Evolutionary conservation across 2,888 invertebrate genomes (phyloP).

Genomic region (Tillus elongatus): DNA sequence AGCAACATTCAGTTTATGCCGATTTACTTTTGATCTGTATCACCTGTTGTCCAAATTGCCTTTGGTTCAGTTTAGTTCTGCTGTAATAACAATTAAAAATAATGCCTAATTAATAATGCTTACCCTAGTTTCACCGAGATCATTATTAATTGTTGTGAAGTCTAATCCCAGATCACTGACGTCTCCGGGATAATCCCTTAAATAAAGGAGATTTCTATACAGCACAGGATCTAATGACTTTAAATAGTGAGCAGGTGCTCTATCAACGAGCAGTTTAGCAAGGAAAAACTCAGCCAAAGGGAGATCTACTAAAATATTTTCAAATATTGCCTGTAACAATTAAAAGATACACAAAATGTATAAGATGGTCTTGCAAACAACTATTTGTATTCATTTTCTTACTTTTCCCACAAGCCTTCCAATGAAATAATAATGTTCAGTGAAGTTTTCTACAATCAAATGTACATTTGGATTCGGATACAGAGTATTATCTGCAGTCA

Average conservation of each 20-base stretch:
- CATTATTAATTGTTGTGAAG: slow-evolving; percentile 85
- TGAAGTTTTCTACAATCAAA: slow-evolving; percentile 74
- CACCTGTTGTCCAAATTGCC: no score
- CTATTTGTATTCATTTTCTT: slow-evolving; percentile 14
- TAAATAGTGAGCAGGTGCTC: slow-evolving; percentile 76
- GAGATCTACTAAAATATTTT: slow-evolving; percentile 87
- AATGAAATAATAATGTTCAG: slow-evolving; percentile 87
- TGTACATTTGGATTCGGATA: slow-evolving; percentile 94
- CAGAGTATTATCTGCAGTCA: slow-evolving; percentile 85
- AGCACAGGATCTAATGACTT: slow-evolving; percentile 88
- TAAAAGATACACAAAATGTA: slow-evolving; percentile 8
- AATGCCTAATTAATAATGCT: slow-evolving; percentile 20
- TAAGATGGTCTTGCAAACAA: no score
- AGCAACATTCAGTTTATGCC: no score
- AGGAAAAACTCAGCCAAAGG: slow-evolving; percentile 95
- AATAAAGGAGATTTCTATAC: slow-evolving; percentile 79
- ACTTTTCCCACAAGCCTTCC: slow-evolving; percentile 53
- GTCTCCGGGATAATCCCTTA: slow-evolving; percentile 78
- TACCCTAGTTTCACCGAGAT: slow-evolving; percentile 79
- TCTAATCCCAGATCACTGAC: slow-evolving; percentile 84
- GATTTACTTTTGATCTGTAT: no score
- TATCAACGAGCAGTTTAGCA: slow-evolving; percentile 73
- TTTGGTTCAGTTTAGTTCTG: no score
- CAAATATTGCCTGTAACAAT: slow-evolving; percentile 71
- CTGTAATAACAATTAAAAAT: no score